Base-by-base conservation (phyloP, 2,888 invertebrate species). In the Macrosoma leucophasiata region DNA sequence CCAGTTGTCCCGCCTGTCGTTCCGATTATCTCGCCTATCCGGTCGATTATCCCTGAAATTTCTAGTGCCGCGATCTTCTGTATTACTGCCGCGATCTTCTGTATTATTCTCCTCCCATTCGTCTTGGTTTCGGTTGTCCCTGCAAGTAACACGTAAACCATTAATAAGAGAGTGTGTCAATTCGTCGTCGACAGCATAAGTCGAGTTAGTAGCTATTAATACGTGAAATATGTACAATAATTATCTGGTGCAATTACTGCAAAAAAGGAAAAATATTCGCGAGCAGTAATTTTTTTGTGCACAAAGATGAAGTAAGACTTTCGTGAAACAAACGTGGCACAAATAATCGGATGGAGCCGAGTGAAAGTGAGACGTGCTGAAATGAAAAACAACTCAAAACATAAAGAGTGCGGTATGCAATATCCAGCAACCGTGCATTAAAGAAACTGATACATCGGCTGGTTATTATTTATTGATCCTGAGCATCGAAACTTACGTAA, bases 91-190 rank as follows among this genome's bases (percentile, higher is more conserved):
- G 60, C 62, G 55, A 12, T 70, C 64, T 11, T 71, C 70, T 8
- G 49, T 39, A 31, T 55, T 59, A 26, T 57, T 64, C 13, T 70
- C 67, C 18, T 71, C 62, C 40, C 62, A 33, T 12, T 52, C 57
- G 19, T 73, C 65, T 46, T 69, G 64, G 34, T 61, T 65, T 43
- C 58, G 66, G 32, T 65, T 62, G 14, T 56, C 54, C 3, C 52
- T 57, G 49, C 4, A 50, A 52, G 4, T 17, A 33, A 27, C 13
- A 36, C 10, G 22, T n/a, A n/a, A n/a, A n/a, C n/a, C n/a, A n/a
- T n/a, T n/a, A n/a, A n/a, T n/a, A n/a, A n/a, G n/a, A n/a, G n/a
- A n/a, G n/a, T n/a, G n/a, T n/a, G n/a, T n/a, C n/a, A n/a, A n/a
- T n/a, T n/a, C n/a, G n/a, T n/a, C n/a, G n/a, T n/a, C n/a, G n/a